These are phyloP conservation scores for Sinosuthora webbiana DNA, from an alignment of 2,113 vertebrate species.

Conservation along the genomic window DNA sequence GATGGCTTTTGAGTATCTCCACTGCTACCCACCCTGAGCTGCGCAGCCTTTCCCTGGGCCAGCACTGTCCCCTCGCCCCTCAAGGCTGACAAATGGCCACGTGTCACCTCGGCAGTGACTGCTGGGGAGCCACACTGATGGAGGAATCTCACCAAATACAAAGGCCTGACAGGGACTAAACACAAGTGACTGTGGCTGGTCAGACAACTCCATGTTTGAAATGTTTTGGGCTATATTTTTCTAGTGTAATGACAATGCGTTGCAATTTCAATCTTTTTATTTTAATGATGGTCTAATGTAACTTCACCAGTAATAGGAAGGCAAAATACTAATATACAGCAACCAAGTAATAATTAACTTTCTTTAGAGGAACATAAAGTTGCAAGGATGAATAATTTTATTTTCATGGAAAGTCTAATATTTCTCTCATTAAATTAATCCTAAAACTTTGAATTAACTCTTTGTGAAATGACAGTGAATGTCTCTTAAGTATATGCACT, in stretches of 20 bases:
- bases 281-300: neutral
- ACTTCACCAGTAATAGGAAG: constrained; percentile 17
- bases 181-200: neutral
- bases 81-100: accelerated
- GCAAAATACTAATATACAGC: neutral
- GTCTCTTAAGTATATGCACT: neutral
- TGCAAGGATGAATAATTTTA: constrained; percentile 35
- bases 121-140: neutral
- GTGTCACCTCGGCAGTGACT: neutral
- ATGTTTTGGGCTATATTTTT: neutral
- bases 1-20: neutral
- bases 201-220: neutral
- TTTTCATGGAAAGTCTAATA: constrained; percentile 22
- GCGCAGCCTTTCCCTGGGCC: neutral
- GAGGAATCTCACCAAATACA: accelerated
- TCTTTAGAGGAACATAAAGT: constrained; percentile 43
- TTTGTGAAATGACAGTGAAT: neutral
- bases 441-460: constrained; percentile 37
- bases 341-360: constrained; percentile 29
- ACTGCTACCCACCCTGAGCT: neutral
- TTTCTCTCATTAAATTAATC: neutral
- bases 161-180: neutral
- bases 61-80: accelerated
- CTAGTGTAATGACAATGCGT: neutral
- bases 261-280: constrained; percentile 6